Evolutionary conservation across 2,113 vertebrate genomes (phyloP), one percentile per base, ranked within the genome.

Genomic region (Varanus komodoensis): DNA sequence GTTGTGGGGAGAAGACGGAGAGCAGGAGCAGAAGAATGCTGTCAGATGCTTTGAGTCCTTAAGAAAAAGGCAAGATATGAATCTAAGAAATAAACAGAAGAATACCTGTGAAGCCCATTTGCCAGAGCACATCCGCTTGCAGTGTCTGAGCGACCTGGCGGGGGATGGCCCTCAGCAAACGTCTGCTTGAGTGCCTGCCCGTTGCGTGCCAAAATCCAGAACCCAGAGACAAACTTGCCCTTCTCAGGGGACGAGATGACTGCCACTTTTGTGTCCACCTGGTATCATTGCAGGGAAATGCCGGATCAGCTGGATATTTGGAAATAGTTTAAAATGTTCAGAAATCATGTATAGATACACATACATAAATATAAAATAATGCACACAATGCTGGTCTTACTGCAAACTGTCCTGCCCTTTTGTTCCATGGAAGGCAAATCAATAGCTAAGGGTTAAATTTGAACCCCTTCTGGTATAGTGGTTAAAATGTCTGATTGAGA

Each of bases 121-220:
- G 98, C 99, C 99, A 99, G 67, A 99, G 98, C 12, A 99, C 98
- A 0, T 99, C 99, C 0, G 99, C 99, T 97, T 99, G 99, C 93
- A 99, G 95, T 48, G 99, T 99, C 97, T 99, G 99, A 38, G 99
- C 99, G 0, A 99, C 99, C 48, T 99, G 99, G 74, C 99, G 98
- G 0, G 99, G 99, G 89, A 99, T 99, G 78, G 99, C 99, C 8
- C 99, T 97, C 38, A 99, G 97, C 90, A 99, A 93, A 7, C 99
- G 98, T 11, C 99, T 95, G 94, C 99, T 99, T 0, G 99, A 99
- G 95, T 99, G 99, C 25, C 99, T 98, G 4, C 99, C 99, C 0
- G 99, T 99, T 21, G 99, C 99, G 0, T 99, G 99, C 99, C 99
- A 99, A 97, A 99, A 99, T 2, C 99, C 98, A 0, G 99, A 99